Base-by-base conservation (phyloP, 1,140 invertebrate genomes). In the Pseudomyrmex pallidus region DNA sequence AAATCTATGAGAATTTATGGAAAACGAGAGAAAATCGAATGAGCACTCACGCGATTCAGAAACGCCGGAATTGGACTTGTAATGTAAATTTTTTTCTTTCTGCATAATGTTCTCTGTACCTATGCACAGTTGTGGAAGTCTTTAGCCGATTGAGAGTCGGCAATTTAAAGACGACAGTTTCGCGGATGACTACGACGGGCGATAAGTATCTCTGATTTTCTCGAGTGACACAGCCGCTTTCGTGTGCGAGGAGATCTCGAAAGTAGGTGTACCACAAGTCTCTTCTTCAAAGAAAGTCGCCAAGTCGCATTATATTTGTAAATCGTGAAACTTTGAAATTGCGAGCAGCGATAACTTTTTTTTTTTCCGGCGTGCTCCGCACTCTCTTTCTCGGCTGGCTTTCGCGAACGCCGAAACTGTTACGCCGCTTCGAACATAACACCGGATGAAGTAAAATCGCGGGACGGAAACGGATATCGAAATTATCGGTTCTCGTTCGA, bases 211-310 rank as follows among this genome's bases (percentile, higher is more conserved):
- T 70, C 61, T 44, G 46, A 83, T 85, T 85, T 85, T 85, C 84
- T 85, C 73, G 64, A 77, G 52, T 85, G 84, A 85, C 82, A 63
- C 50, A 77, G 84, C 73, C 35, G 83, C 84, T 85, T 83, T 85
- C 73, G 64, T 83, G 44, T 61, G 13, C 59, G 20, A 9, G 17
- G 50, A 12, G 13, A 50, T 67, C 68, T 82, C 62, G 84, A 85
- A 85, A 85, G 84, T 85, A 82, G 77, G 83, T 35, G 35, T 35
- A 72, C 62, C n/a, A 57, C 35, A 64, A 15, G 70, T 44, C 72
- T 82, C 67, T 35, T 35, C 35, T 35, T 35, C 5, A 35, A 35
- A 35, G 77, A 85, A 82, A 85, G 83, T 52, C 35, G 35, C 59
- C 12, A 15, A 66, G 61, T 57, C 83, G 50, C 62, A 20, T 44